Percentiles rank a stretch among this genome's conserved stretches.
phyloP scores from a whole-genome alignment of 2,888 invertebrate species.

The Ormyrus nitidulus region DNA sequence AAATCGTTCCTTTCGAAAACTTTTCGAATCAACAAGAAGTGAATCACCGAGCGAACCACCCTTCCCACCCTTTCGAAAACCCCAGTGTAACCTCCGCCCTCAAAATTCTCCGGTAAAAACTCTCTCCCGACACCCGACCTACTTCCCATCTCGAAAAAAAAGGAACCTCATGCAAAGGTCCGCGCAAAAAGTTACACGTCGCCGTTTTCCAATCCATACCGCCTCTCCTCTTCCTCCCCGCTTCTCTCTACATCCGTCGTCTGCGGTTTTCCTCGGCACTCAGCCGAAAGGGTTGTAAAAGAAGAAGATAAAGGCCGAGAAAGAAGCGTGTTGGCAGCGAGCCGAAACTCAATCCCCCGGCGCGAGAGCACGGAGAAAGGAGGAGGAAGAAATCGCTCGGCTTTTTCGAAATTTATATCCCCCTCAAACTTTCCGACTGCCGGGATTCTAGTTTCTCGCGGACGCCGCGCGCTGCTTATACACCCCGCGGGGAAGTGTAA shows the following conservation, averaged over 20 bases:
- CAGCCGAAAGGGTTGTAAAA: constrained; percentile 47
- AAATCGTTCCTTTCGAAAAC: no score
- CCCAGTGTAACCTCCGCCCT: no score
- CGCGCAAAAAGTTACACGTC: neutral
- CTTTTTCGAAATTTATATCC: constrained; percentile 36
- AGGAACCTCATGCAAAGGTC: neutral
- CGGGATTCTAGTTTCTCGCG: neutral
- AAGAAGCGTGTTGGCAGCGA: constrained; percentile 31
- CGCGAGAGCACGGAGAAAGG: neutral
- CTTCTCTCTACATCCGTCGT: constrained; percentile 1
- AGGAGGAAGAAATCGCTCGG: constrained; percentile 17
- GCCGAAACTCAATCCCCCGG: constrained; percentile 17
- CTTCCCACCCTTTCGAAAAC: no score
- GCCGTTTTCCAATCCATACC: constrained; percentile 33
- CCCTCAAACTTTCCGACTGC: constrained; percentile 13
- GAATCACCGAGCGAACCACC: no score
- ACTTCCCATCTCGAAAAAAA: no score
- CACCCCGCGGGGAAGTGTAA: no score
- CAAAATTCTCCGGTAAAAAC: no score
- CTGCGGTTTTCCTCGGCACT: constrained; percentile 31
- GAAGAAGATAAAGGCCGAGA: constrained; percentile 38
- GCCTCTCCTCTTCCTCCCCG: neutral
- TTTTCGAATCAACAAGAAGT: no score
- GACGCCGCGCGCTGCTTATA: no score
- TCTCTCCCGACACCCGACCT: no score